Percentiles rank a stretch among this genome's conserved stretches.
phyloP scores from a whole-genome alignment of 1,140 invertebrate species.

The Drosophila repleta region DNA sequence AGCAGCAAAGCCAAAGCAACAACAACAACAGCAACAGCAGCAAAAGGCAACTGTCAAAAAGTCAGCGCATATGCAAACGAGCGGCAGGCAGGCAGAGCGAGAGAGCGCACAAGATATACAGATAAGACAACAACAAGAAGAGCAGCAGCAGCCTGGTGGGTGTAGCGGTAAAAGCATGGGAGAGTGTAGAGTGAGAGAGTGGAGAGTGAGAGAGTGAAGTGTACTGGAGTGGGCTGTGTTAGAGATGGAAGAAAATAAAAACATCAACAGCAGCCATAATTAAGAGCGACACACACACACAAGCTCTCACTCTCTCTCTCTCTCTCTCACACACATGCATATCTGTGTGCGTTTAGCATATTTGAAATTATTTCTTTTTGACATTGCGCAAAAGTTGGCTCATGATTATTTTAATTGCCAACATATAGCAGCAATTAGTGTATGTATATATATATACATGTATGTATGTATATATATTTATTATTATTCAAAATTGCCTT shows the following conservation, averaged over 20 bases:
- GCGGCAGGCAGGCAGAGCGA: constrained; percentile 6
- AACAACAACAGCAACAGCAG: not conserved
- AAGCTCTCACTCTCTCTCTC: too few species aligned
- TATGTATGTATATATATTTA: not conserved
- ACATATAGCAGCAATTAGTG: constrained; percentile 52
- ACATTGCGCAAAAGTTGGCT: not conserved
- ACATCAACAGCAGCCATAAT: constrained; percentile 61
- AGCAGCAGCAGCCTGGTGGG: not conserved
- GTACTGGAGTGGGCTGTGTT: not conserved
- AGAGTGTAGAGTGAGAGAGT: not conserved
- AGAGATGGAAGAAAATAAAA: constrained; percentile 51
- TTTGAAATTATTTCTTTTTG: not conserved
- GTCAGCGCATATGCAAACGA: constrained; percentile 16
- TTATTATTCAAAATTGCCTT: constrained; percentile 21
- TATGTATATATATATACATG: not conserved
- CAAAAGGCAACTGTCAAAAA: constrained; percentile 20
- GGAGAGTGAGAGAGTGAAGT: not conserved
- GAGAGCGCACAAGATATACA: not conserved
- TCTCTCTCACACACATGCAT: too few species aligned
- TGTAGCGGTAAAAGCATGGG: not conserved
- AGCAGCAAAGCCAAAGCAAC: constrained; percentile 16
- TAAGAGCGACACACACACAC: constrained; percentile 47
- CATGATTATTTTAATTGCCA: constrained; percentile 40
- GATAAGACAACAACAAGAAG: not conserved
- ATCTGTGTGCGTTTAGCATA: not conserved